Percentiles rank a stretch among this genome's conserved stretches.
Evolutionary conservation across 2,113 vertebrate genomes (phyloP).

Genomic region (Vulpes ferrilata): DNA sequence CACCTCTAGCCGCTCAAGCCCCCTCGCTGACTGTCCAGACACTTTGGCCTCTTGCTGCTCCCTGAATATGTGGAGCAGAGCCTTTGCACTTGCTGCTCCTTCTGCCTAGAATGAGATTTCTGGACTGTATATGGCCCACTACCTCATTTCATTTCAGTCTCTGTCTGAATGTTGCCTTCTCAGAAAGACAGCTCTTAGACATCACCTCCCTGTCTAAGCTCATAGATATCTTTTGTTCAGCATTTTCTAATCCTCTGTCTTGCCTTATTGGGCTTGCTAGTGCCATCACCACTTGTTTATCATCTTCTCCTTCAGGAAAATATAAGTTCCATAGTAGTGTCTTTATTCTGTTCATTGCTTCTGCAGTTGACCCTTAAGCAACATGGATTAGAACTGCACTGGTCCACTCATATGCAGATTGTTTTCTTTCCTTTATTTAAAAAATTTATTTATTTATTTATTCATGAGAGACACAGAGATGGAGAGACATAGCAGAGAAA

Average conservation of each 20-base stretch:
- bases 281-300: background rate
- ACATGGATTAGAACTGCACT: background rate
- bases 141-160: background rate
- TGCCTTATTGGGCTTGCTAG: background rate
- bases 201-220: background rate
- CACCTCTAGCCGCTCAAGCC: background rate
- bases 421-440: background rate
- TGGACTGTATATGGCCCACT: accelerated
- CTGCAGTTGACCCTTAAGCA: background rate
- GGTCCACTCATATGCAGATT: background rate
- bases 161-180: background rate
- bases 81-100: background rate
- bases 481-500: too few relatives aligned
- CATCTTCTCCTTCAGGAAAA: background rate
- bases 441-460: too few relatives aligned
- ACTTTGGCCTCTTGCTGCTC: background rate
- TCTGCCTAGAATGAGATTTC: background rate
- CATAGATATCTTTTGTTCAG: background rate
- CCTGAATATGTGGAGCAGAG: background rate
- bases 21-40: background rate
- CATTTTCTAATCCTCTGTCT: background rate
- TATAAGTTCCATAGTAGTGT: background rate
- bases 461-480: too few relatives aligned
- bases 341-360: background rate
- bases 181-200: background rate